Evolutionary conservation across 2,113 vertebrate species (phyloP).

Genomic region (Odocoileus hemionus): DNA sequence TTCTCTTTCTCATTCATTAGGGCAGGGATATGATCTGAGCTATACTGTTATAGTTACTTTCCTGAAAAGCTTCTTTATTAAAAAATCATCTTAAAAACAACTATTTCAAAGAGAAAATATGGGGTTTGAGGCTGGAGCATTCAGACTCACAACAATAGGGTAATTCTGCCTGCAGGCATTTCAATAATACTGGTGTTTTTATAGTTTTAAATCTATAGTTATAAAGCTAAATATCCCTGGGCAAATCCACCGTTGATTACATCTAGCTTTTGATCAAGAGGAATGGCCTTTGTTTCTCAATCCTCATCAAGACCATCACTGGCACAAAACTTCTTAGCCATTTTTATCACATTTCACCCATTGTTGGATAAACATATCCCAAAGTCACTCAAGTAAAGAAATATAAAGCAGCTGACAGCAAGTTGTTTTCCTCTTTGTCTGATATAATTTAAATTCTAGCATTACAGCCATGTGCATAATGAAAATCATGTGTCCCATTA

Average conservation of each 20-base stretch:
- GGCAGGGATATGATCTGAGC: not conserved
- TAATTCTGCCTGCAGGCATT: slow-evolving; percentile 49
- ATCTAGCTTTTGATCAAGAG: slow-evolving; percentile 62
- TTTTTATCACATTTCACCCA: slow-evolving; percentile 46
- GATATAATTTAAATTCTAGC: slow-evolving; percentile 4
- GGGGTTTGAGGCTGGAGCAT: not conserved
- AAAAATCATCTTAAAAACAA: slow-evolving; percentile 55
- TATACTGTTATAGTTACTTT: not conserved
- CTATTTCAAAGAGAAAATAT: slow-evolving; percentile 48
- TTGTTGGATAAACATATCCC: slow-evolving; percentile 49
- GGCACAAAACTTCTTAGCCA: not conserved
- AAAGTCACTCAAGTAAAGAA: slow-evolving; percentile 25
- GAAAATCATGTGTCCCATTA: slow-evolving; percentile 13
- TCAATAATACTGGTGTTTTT: slow-evolving; percentile 60
- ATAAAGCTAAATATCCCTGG: slow-evolving; percentile 45
- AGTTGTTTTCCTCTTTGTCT: not conserved
- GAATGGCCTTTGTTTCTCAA: slow-evolving; percentile 53
- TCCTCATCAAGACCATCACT: slow-evolving; percentile 30
- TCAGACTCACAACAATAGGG: slow-evolving; percentile 22
- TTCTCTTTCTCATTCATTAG: not conserved
- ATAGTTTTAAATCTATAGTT: slow-evolving; percentile 50
- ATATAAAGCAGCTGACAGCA: slow-evolving; percentile 8
- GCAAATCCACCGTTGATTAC: slow-evolving; percentile 55
- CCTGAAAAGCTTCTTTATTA: not conserved
- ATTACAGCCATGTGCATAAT: slow-evolving; percentile 21